phyloP scores from a whole-genome alignment of 1,140 invertebrate genomes.

The Zaprionus camerounensis region DNA sequence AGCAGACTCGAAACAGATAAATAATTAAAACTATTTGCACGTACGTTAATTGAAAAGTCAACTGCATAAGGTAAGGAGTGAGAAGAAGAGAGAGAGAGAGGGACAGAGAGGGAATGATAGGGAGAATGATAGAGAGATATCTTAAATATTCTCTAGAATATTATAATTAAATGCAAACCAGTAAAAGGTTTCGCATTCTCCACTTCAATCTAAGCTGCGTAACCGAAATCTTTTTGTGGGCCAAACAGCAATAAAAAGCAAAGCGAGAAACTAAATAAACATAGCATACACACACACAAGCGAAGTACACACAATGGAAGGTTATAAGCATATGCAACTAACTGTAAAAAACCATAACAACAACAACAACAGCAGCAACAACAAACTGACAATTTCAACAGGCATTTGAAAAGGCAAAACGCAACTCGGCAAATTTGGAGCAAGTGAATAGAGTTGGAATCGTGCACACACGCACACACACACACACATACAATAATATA shows the following conservation, averaged over 20 bases:
- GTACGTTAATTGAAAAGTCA: conserved; percentile 28
- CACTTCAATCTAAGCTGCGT: conserved; percentile 12
- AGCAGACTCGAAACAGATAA: conserved; percentile 50
- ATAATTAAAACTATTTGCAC: conserved; percentile 57
- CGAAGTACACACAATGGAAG: not conserved
- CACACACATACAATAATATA: too few relatives aligned
- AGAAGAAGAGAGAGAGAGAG: not conserved
- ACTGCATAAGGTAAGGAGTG: not conserved
- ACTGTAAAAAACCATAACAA: conserved; percentile 21
- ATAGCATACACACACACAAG: conserved; percentile 32
- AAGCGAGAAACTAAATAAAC: conserved; percentile 56
- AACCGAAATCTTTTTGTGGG: conserved; percentile 23
- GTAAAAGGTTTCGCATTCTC: not conserved
- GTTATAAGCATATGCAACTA: conserved; percentile 45
- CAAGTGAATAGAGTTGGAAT: conserved; percentile 66
- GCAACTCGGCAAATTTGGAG: conserved; percentile 65
- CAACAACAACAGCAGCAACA: conserved; percentile 6
- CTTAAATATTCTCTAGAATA: not conserved
- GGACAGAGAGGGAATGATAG: not conserved
- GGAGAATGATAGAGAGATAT: not conserved
- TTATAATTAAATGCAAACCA: not conserved
- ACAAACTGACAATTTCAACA: conserved; percentile 67
- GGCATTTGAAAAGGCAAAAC: conserved; percentile 61
- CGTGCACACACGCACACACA: conserved; percentile 21
- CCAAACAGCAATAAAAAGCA: conserved; percentile 37